Conservation (phyloP, 2,797 vertebrate genomes). For the Babyrousa celebensis region DNA sequence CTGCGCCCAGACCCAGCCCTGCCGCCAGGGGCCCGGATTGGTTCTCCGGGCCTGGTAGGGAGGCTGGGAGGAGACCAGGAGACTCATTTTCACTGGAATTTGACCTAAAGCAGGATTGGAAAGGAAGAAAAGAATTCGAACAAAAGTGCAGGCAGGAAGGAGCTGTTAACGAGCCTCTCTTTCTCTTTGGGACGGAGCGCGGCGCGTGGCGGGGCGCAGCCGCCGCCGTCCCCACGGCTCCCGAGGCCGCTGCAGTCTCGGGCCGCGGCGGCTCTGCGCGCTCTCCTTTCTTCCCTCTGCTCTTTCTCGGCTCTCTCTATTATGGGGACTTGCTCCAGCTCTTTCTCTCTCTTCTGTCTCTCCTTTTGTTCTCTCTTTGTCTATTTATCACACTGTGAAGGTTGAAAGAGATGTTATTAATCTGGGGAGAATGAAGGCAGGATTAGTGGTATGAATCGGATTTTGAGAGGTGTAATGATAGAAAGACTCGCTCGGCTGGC, state of each 20-base stretch:
- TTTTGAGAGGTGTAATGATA: slow-evolving; percentile 99
- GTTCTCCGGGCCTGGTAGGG: slow-evolving; percentile 71
- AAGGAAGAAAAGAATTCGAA: slow-evolving; percentile 91
- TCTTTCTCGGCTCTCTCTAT: slow-evolving; percentile 94
- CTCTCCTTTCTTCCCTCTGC: slow-evolving; percentile 90
- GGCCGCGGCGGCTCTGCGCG: slow-evolving; percentile 77
- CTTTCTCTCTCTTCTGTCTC: slow-evolving; percentile 95
- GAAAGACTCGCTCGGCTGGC: slow-evolving; percentile 99
- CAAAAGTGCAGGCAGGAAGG: slow-evolving; percentile 91
- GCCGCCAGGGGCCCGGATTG: slow-evolving; percentile 10
- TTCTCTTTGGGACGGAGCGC: slow-evolving; percentile 87
- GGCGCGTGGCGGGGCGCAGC: slow-evolving; percentile 82
- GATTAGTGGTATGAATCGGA: slow-evolving; percentile 99
- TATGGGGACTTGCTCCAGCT: slow-evolving; percentile 94
- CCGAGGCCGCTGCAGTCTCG: slow-evolving; percentile 83
- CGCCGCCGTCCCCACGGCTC: slow-evolving; percentile 82
- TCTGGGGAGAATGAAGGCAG: slow-evolving; percentile 99
- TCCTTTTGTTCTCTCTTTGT: slow-evolving; percentile 99
- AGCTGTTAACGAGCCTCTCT: slow-evolving; percentile 92
- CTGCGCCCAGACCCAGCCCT: slow-evolving; percentile 22
- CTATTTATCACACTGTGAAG: slow-evolving; percentile 99
- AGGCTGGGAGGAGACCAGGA: slow-evolving; percentile 72
- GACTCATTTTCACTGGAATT: slow-evolving; percentile 89
- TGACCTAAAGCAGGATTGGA: slow-evolving; percentile 90
- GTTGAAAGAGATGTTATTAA: slow-evolving; percentile 99